These are phyloP conservation scores for Albula glossodonta DNA, from an alignment of 2,113 vertebrate species.

Conservation along the genomic window DNA sequence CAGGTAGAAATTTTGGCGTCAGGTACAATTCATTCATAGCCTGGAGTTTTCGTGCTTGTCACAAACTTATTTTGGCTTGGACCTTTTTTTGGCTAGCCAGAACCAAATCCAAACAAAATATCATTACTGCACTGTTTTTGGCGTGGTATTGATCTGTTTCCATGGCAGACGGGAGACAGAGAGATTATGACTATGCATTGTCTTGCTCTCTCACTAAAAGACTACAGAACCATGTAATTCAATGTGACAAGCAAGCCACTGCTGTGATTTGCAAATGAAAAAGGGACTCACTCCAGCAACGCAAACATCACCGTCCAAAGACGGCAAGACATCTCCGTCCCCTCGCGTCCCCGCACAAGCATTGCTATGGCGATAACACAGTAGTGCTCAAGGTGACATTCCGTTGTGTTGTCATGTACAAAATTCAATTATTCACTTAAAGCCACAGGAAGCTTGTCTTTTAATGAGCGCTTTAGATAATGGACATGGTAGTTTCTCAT, in stretches of 20 bases:
- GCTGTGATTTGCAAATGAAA: neutral
- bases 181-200: neutral
- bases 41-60: constrained; percentile 5
- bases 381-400: neutral
- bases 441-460: neutral
- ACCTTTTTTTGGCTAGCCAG: neutral
- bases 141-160: neutral
- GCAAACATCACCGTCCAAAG: neutral
- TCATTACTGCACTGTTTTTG: neutral
- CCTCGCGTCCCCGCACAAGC: neutral
- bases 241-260: neutral
- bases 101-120: neutral
- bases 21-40: constrained; percentile 19
- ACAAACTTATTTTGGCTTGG: neutral
- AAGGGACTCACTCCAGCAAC: neutral
- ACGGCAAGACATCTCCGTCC: neutral
- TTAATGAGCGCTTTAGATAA: neutral
- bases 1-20: neutral
- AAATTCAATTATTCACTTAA: neutral
- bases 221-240: neutral
- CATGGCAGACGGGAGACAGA: neutral
- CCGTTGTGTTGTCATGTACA: neutral
- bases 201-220: neutral
- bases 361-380: neutral
- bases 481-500: neutral